Conservation (phyloP, 2,113 vertebrate species). For the Dicerorhinus sumatrensis region DNA sequence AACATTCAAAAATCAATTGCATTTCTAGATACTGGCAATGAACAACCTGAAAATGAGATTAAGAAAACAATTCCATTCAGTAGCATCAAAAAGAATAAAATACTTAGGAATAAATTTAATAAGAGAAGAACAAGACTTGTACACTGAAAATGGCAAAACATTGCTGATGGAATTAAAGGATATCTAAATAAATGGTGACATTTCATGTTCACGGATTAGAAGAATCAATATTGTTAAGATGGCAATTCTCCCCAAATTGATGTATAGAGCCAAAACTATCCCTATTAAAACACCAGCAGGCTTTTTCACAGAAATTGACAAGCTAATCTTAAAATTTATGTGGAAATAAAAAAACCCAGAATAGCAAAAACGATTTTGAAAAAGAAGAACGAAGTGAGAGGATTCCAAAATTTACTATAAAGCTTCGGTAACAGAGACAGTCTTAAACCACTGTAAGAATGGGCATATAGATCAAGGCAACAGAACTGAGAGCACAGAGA, state of each 20-base stretch:
- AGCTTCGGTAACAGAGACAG: not conserved
- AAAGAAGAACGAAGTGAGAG: not conserved
- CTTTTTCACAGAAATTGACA: constrained; percentile 57
- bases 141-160: not conserved
- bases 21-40: not conserved
- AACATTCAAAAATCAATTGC: not conserved
- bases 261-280: not conserved
- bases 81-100: not conserved
- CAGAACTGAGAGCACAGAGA: not conserved
- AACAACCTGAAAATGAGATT: constrained; percentile 43
- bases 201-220: not conserved
- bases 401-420: not conserved
- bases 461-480: fast-evolving
- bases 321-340: constrained; percentile 54
- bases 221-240: constrained; percentile 34
- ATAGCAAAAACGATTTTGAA: constrained; percentile 21
- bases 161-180: constrained; percentile 38
- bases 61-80: constrained; percentile 7
- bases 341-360: constrained; percentile 23
- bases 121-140: not conserved
- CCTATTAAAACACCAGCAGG: constrained; percentile 48
- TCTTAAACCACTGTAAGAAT: fast-evolving
- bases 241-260: not conserved
- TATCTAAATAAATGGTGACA: constrained; percentile 27
- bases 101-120: constrained; percentile 38